These are phyloP conservation scores for Cheilosia grossa DNA, from an alignment of 2,888 invertebrate genomes.

Conservation along the genomic window DNA sequence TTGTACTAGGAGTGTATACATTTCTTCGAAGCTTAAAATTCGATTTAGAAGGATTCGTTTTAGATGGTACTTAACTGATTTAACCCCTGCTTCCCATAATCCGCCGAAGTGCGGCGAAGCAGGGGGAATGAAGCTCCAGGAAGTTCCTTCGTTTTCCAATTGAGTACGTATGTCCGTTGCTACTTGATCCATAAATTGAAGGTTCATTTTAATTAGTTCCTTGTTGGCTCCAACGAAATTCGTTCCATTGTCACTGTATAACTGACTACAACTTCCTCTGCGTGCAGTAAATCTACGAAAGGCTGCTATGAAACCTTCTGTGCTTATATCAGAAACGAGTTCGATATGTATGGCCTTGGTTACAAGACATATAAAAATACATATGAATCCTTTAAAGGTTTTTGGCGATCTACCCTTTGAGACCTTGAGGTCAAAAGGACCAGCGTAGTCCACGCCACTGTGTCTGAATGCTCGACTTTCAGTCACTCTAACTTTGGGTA, in stretches of 20 bases:
- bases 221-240: too few relatives aligned
- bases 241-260: not conserved
- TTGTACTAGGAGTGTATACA: conserved; percentile 22
- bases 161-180: too few relatives aligned
- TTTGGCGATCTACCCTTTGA: too few relatives aligned
- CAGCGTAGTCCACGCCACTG: too few relatives aligned
- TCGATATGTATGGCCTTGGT: too few relatives aligned
- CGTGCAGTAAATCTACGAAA: not conserved
- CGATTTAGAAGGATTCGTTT: conserved; percentile 5
- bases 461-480: conserved; percentile 1
- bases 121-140: conserved; percentile 3
- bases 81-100: conserved; percentile 13
- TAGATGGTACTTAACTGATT: not conserved
- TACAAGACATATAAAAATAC: too few relatives aligned
- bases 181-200: too few relatives aligned
- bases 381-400: too few relatives aligned
- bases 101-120: conserved; percentile 7
- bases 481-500: conserved; percentile 42
- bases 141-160: not conserved
- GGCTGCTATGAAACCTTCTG: too few relatives aligned
- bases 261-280: conserved; percentile 2
- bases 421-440: too few relatives aligned
- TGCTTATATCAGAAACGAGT: too few relatives aligned
- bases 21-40: conserved; percentile 11
- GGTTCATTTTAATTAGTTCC: too few relatives aligned